Evolutionary conservation across 1,140 invertebrate genomes (phyloP), one percentile per base, ranked within the genome.

Genomic region (Galendromus occidentalis): DNA sequence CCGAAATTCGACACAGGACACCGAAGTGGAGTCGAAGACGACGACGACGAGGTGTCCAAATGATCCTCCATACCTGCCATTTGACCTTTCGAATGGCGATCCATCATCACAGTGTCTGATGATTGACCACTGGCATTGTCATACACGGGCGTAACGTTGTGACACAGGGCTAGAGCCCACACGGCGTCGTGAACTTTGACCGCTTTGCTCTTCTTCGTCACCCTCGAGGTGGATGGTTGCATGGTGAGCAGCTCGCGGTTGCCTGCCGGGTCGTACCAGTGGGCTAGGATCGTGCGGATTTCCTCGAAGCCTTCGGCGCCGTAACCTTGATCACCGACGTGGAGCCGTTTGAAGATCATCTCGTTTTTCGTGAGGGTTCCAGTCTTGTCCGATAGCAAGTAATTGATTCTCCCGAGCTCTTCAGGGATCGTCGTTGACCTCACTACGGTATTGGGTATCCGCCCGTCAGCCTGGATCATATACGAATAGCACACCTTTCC

Each of bases 341-440:
- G 51, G 14, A 59, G 22, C 22, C 51, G 12, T 22, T 59, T 59
- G 22, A 59, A 74, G 20, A 79, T 85, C 96, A 98, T 99, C 74
- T 94, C 92, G 77, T 99, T 99, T 76, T 96, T 91, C 0, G 96
- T 99, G 4, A 98, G 78, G 0, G 96, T 99, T 5, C 95, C 96
- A 0, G 95, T 99, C 79, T 99, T 99, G 74, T 99, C 96, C 0
- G 89, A 91, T 1, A 98, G 76, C 47, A 98, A 78, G 76, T 97
- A 98, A 1, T 87, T 88, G 70, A 98, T 93, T 59, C 95, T 78
- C 0, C 93, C 93, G n/a, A 96, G 76, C 76, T 99, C 95, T 78
- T 99, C 96, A 0, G 94, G 91, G 70, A 99, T 98, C 1, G 94
- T 98, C 0, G 92, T 97, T 44, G 88, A 94, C n/a, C 96, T 80